Conservation (phyloP, 2,797 vertebrate genomes). For the Sandelia bainsii region DNA sequence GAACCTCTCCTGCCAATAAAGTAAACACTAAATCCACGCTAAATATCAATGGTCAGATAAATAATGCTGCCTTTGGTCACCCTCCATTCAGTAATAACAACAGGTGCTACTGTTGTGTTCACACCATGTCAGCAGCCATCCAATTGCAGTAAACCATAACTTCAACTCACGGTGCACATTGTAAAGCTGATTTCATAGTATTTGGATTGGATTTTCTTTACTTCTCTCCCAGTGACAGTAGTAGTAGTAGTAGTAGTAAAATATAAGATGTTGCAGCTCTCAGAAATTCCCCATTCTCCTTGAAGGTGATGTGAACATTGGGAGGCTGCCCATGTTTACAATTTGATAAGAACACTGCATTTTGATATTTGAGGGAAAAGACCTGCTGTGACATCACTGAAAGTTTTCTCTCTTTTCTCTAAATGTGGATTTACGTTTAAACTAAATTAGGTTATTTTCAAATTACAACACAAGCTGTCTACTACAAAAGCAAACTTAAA, state of each 20-base stretch:
- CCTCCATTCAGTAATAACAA: no score
- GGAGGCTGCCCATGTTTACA: constrained; percentile 7
- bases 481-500: background rate
- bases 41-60: constrained; percentile 18
- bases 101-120: background rate
- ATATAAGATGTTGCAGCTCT: background rate
- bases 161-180: background rate
- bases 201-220: background rate
- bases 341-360: background rate
- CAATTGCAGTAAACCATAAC: no score
- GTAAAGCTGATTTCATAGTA: background rate
- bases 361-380: constrained; percentile 23
- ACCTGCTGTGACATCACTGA: constrained; percentile 20
- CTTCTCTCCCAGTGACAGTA: background rate
- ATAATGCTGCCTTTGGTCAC: background rate
- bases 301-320: background rate
- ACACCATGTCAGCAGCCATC: background rate
- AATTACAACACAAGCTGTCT: constrained; percentile 21
- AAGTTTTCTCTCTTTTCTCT: constrained; percentile 4
- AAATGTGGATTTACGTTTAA: constrained; percentile 30
- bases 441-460: constrained; percentile 21
- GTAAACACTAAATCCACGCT: constrained; percentile 34
- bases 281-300: constrained; percentile 3
- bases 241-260: no score
- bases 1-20: constrained; percentile 23